Base-by-base conservation (phyloP, 2,113 vertebrate genomes). In the Lipophrys pholis region DNA sequence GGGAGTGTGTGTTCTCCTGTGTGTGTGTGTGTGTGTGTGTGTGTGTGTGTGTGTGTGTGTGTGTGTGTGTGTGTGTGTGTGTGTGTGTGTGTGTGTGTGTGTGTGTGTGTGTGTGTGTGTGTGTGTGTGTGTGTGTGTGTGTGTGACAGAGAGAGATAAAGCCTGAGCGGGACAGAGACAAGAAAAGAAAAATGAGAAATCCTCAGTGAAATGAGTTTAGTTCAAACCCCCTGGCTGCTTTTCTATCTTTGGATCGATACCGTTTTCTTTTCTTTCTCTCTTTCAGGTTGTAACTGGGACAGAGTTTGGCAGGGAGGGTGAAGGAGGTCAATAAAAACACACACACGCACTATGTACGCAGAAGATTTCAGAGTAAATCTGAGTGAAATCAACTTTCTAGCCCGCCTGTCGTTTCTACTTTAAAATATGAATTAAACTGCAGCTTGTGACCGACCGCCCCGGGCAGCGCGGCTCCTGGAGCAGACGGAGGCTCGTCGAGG, bases 181-280 rank as follows among this genome's bases (percentile, higher is more conserved):
- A 58, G 39, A 76, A 39, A 60, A 58, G 39, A 76, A 39, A 66
- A 73, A 68, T 65, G 49, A 75, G 69, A 78, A 74, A 53, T 58
- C 15, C 16, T 61, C 36, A 15, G 59, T 36, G 52, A 72, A 86
- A 81, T 39, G 30, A 76, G 60, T 80, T 69, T 40, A 56, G 36
- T 21, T 58, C 12, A 63, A 58, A 7, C 16, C 46, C 70, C 35
- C 36, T 6, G 0, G 82, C 77, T 72, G 54, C 39, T 74, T 69
- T 55, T 80, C 77, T 56, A 61, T 79, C 79, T 75, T 68, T 45
- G 59, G 67, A 85, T 86, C 76, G 1, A 86, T 88, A 52, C 16
- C 11, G 45, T 58, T 83, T 80, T 79, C 59, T 30, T 30, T 30
- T 30, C 2, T 2, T 30, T 30, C 21, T 30, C 4, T 30, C 21